phyloP scores from a whole-genome alignment of 2,888 invertebrate species.

The Strigamia transsilvanica region DNA sequence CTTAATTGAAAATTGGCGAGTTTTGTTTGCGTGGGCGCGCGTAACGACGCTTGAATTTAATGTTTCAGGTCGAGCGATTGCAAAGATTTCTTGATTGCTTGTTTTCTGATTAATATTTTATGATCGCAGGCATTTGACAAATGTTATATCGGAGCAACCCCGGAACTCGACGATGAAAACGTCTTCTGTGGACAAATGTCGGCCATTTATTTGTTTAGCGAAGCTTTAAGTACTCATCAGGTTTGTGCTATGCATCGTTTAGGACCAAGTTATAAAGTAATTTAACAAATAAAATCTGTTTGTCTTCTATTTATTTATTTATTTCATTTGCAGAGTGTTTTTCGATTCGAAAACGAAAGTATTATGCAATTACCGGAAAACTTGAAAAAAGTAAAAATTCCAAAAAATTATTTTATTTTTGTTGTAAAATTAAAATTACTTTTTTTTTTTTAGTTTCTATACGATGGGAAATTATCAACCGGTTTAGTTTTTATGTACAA shows the following conservation, averaged over 20 bases:
- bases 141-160: slow-evolving; percentile 98
- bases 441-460: slow-evolving; percentile 79
- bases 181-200: slow-evolving; percentile 99
- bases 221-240: slow-evolving; percentile 96
- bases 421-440: slow-evolving; percentile 42
- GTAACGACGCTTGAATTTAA: no score
- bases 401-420: slow-evolving; percentile 57
- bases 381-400: slow-evolving; percentile 98
- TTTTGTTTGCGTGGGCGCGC: no score
- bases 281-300: neutral
- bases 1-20: no score
- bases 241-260: slow-evolving; percentile 98
- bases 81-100: no score
- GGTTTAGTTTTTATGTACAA: slow-evolving; percentile 99
- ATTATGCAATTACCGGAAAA: slow-evolving; percentile 96
- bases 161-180: slow-evolving; percentile 94
- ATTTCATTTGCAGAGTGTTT: slow-evolving; percentile 87
- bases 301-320: slow-evolving; percentile 59
- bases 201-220: slow-evolving; percentile 97
- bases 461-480: slow-evolving; percentile 96
- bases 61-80: no score
- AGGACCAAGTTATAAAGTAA: slow-evolving; percentile 97
- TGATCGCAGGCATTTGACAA: slow-evolving; percentile 92
- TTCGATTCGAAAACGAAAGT: slow-evolving; percentile 99
- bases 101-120: neutral